phyloP scores from a whole-genome alignment of 2,113 vertebrate genomes.

The Stegastes partitus region DNA sequence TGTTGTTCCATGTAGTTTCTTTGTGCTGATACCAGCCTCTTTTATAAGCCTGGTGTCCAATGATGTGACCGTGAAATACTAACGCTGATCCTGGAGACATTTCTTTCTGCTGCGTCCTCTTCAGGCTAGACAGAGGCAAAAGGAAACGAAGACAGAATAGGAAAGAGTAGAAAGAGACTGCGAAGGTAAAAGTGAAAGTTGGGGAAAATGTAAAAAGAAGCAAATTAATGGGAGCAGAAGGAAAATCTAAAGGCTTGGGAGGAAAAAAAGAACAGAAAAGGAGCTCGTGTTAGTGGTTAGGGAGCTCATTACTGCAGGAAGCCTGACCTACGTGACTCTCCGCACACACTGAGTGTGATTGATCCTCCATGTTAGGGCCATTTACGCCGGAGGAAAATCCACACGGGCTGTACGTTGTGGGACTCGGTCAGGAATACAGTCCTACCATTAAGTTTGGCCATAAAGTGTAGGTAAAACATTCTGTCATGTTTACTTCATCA shows the following conservation, averaged over 20 bases:
- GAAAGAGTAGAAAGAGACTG: background rate
- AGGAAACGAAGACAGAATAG: background rate
- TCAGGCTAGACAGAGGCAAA: background rate
- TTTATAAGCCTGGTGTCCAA: background rate
- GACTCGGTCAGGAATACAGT: background rate
- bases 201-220: too few species aligned
- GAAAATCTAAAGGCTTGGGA: background rate
- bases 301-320: constrained; percentile 46
- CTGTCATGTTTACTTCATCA: background rate
- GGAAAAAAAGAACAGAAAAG: background rate
- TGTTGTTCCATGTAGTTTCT: background rate
- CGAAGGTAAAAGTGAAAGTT: background rate
- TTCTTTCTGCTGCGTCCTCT: background rate
- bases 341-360: background rate
- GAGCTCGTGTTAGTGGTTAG: background rate
- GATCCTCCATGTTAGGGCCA: constrained; percentile 4
- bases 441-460: background rate
- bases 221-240: background rate
- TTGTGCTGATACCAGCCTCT: background rate
- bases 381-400: background rate
- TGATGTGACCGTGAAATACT: background rate
- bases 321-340: constrained; percentile 10
- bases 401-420: background rate
- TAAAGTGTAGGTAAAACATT: background rate
- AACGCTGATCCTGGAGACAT: background rate